Evolutionary conservation across 35 echinoderm and acorn worm genomes (phyloP).

Genomic region (Apostichopus japonicus): DNA sequence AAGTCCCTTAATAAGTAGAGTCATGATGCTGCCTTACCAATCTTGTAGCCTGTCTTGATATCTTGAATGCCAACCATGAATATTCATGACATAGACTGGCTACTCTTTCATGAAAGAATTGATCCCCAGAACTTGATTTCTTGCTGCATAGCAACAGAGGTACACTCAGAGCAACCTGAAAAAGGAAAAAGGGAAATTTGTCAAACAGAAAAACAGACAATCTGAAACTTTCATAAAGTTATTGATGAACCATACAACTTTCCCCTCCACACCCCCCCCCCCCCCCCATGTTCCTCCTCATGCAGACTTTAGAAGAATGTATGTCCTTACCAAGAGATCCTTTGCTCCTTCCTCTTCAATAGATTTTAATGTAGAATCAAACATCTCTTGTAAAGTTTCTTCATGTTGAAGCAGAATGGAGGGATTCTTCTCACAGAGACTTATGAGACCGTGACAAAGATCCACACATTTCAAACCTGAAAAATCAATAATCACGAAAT

Average conservation of each 20-base stretch:
- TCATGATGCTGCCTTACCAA: slow-evolving; percentile 64
- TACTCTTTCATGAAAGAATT: slow-evolving; percentile 62
- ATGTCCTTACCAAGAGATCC: too few relatives aligned
- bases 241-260: too few relatives aligned
- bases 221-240: too few relatives aligned
- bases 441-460: slow-evolving; percentile 65
- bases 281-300: too few relatives aligned
- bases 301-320: too few relatives aligned
- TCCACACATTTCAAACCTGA: slow-evolving; percentile 29
- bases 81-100: slow-evolving; percentile 46
- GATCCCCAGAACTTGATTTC: slow-evolving; percentile 23
- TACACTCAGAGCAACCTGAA: slow-evolving; percentile 80
- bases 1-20: not conserved
- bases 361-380: slow-evolving; percentile 29
- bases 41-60: slow-evolving; percentile 93
- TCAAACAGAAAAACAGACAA: too few relatives aligned
- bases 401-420: slow-evolving; percentile 41
- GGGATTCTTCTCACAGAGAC: slow-evolving; percentile 51
- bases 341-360: slow-evolving; percentile 1
- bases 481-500: not conserved
- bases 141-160: slow-evolving; percentile 69
- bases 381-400: slow-evolving; percentile 51
- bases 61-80: slow-evolving; percentile 88
- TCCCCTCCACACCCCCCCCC: too few relatives aligned
- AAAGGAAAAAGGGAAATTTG: not conserved